A percentile compares a stretch with the other conserved stretches of the same genome.
phyloP scores from a whole-genome alignment of 30 jellyfish, hydroid and myxozoan genomes.

The Nemopilema nomurai region DNA sequence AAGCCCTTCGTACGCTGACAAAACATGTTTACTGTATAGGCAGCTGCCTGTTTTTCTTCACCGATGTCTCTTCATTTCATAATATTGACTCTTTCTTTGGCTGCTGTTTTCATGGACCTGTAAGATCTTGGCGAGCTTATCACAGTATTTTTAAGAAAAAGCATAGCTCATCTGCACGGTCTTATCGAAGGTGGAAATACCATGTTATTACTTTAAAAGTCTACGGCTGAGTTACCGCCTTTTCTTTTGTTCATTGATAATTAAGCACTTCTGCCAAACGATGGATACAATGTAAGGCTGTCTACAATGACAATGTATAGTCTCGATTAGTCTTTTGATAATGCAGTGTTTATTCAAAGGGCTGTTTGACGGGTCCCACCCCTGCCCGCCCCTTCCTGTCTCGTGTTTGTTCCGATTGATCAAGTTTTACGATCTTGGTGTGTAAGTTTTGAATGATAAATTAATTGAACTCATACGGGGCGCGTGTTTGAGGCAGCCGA shows the following conservation, averaged over 20 bases:
- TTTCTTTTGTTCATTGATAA: no score
- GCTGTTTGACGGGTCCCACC: not conserved
- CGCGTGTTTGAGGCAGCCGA: constrained; percentile 2
- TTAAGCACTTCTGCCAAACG: no score
- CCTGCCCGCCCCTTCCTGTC: not conserved
- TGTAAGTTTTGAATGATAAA: not conserved
- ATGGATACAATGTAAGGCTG: not conserved
- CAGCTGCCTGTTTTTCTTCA: not conserved
- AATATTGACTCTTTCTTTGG: not conserved
- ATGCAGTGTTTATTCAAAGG: not conserved
- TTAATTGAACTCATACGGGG: constrained; percentile 21
- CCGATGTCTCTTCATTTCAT: not conserved
- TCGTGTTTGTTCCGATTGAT: not conserved
- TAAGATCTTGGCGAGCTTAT: not conserved
- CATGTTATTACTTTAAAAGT: no score
- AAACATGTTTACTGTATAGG: not conserved
- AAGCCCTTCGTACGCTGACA: not conserved
- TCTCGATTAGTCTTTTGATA: not conserved
- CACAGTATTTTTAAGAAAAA: not conserved
- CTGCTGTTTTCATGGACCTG: not conserved
- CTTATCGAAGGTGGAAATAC: no score
- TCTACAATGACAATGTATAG: not conserved
- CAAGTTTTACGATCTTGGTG: not conserved
- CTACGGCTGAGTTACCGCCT: no score
- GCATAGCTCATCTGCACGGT: no score